Evolutionary conservation across 2,113 vertebrate genomes (phyloP).

Genomic region (Scalopus aquaticus): DNA sequence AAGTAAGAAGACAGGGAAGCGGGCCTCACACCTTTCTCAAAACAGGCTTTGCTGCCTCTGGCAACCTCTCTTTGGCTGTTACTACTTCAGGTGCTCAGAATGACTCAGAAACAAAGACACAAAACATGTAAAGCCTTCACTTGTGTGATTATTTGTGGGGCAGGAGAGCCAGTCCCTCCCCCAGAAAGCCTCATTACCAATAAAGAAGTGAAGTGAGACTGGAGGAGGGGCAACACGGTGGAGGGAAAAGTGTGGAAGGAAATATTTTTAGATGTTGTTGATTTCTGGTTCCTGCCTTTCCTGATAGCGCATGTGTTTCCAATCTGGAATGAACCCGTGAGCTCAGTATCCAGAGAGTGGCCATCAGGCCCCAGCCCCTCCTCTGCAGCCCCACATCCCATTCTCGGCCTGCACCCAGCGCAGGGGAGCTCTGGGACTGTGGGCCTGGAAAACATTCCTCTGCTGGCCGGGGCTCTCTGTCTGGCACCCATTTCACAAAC

Average conservation of each 20-base stretch:
- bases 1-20: neutral
- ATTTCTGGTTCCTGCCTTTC: constrained; percentile 57
- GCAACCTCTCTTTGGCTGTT: neutral
- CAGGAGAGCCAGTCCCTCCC: constrained; percentile 1
- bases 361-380: neutral
- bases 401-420: neutral
- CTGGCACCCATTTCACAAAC: constrained; percentile 2
- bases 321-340: neutral
- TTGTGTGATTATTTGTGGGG: constrained; percentile 26
- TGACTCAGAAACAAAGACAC: constrained; percentile 26
- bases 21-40: neutral
- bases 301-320: constrained; percentile 58
- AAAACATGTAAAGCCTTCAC: neutral
- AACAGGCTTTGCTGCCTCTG: constrained; percentile 1
- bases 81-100: constrained; percentile 58
- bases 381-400: neutral
- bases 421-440: neutral
- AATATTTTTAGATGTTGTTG: neutral
- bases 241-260: constrained; percentile 43
- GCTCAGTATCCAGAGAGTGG: neutral
- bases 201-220: neutral
- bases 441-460: neutral
- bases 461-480: neutral
- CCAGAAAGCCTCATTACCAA: neutral
- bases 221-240: neutral